Conservation (phyloP, 2,113 vertebrate genomes). For the Dipodomys merriami region DNA sequence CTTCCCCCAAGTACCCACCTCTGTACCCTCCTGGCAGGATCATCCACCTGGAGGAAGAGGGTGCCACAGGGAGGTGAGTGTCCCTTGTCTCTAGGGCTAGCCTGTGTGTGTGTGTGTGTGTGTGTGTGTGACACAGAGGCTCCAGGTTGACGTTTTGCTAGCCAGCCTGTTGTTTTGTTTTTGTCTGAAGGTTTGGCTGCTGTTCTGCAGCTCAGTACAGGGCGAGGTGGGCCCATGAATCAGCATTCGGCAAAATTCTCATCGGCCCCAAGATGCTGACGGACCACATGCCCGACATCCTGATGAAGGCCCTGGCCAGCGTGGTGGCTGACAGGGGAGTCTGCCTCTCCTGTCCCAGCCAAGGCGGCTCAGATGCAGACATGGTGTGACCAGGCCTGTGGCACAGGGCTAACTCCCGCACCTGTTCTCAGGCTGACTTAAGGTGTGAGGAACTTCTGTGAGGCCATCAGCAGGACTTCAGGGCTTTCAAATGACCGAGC, state of each 20-base stretch:
- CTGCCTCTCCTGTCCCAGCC: constrained; percentile 87
- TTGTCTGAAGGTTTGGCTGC: constrained; percentile 87
- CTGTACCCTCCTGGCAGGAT: constrained; percentile 95
- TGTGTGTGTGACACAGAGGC: too few relatives aligned
- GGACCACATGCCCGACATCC: constrained; percentile 95
- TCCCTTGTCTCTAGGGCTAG: too few relatives aligned
- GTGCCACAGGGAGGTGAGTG: constrained; percentile 89
- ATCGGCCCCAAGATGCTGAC: constrained; percentile 96
- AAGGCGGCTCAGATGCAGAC: neutral
- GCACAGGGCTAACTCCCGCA: neutral
- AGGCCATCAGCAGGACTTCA: neutral
- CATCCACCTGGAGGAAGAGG: constrained; percentile 93
- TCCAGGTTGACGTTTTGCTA: too few relatives aligned
- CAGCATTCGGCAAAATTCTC: constrained; percentile 91
- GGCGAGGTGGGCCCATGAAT: constrained; percentile 91
- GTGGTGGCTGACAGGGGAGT: constrained; percentile 85
- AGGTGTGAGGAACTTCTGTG: constrained; percentile 12
- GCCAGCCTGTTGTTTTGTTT: neutral
- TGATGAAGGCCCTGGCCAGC: constrained; percentile 90
- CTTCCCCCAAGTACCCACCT: constrained; percentile 87
- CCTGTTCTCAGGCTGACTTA: neutral
- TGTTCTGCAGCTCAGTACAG: constrained; percentile 90
- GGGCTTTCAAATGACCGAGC: neutral
- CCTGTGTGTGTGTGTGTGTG: too few relatives aligned
- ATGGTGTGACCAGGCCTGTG: neutral